These are phyloP conservation scores for Saxicola maurus DNA, from an alignment of 2,797 vertebrate genomes.

Conservation along the genomic window DNA sequence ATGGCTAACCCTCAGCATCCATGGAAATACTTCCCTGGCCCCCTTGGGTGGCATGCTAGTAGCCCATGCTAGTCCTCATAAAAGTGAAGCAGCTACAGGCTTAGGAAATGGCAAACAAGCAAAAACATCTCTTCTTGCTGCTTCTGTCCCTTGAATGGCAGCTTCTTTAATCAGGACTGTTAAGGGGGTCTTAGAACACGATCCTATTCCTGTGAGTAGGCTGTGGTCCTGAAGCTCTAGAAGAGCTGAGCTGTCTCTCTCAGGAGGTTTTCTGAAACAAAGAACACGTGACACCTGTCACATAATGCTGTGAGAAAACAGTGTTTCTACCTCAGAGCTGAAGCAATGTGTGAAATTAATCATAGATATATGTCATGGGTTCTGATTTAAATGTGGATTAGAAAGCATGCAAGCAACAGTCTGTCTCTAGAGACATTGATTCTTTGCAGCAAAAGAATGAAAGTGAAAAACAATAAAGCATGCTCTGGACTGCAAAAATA, in stretches of 20 bases:
- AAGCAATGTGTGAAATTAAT: background rate
- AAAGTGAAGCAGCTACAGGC: background rate
- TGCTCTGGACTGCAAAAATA: background rate
- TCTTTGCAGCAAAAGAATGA: background rate
- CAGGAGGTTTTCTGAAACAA: background rate
- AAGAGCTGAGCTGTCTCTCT: background rate
- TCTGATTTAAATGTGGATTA: background rate
- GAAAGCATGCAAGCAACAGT: background rate
- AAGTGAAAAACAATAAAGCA: background rate
- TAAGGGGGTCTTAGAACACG: rapidly evolving
- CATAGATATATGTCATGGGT: background rate
- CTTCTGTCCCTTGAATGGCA: background rate
- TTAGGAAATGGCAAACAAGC: background rate
- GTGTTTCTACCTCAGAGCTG: background rate
- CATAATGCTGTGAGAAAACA: rapidly evolving
- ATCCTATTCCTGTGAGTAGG: rapidly evolving
- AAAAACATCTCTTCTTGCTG: background rate
- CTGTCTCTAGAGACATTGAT: background rate
- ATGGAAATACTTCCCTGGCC: background rate
- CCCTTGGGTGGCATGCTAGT: background rate
- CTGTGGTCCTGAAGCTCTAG: background rate
- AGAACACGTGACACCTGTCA: background rate
- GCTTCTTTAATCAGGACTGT: background rate
- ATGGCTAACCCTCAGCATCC: background rate
- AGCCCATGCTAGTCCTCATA: background rate